phyloP scores from a whole-genome alignment of 2,888 invertebrate genomes.

The Terebella lapidaria region DNA sequence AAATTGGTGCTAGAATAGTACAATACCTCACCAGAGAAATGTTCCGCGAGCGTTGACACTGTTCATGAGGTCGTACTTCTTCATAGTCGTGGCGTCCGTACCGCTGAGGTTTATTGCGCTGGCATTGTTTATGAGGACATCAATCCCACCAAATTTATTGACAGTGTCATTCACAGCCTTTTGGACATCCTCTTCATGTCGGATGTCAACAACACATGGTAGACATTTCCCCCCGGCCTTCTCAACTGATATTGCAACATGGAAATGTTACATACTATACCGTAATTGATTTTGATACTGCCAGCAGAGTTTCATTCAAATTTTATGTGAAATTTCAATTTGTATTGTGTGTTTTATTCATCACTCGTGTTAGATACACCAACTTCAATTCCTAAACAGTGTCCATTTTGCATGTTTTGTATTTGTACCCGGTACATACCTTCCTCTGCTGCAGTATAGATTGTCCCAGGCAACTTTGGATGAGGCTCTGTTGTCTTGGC shows the following conservation, averaged over 20 bases:
- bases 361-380: too few species aligned
- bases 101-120: slow-evolving; percentile 76
- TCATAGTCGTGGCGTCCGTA: slow-evolving; percentile 81
- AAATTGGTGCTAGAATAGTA: too few species aligned
- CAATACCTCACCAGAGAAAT: slow-evolving; percentile 85
- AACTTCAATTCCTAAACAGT: too few species aligned
- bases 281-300: too few species aligned
- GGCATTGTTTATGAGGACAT: slow-evolving; percentile 89
- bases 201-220: slow-evolving; percentile 82
- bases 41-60: slow-evolving; percentile 90
- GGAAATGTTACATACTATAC: too few species aligned
- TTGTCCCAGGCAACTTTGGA: slow-evolving; percentile 88
- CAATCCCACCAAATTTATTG: slow-evolving; percentile 88
- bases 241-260: too few species aligned
- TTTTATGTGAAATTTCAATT: too few species aligned
- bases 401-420: too few species aligned
- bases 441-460: slow-evolving; percentile 84
- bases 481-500: slow-evolving; percentile 87
- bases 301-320: too few species aligned
- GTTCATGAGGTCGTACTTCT: slow-evolving; percentile 94
- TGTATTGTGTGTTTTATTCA: too few species aligned
- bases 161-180: slow-evolving; percentile 60
- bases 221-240: slow-evolving; percentile 78
- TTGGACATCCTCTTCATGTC: slow-evolving; percentile 69
- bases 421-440: too few species aligned